phyloP scores from a whole-genome alignment of 2,113 vertebrate genomes.

The Pangasianodon hypophthalmus region DNA sequence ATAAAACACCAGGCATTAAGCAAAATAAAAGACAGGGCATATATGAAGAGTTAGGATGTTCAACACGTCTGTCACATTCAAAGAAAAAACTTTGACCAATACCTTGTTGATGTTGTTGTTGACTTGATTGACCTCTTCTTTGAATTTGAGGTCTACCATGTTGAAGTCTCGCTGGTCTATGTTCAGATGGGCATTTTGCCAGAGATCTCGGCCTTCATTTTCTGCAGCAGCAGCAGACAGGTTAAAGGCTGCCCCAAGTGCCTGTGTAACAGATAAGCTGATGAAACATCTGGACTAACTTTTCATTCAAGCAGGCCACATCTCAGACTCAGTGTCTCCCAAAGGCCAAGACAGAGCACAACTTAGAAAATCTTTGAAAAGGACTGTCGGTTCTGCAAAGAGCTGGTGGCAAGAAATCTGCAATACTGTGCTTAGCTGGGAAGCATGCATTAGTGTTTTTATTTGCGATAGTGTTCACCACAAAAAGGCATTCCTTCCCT shows the following conservation, averaged over 20 bases:
- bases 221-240: constrained; percentile 72
- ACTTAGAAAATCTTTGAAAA: neutral
- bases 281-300: neutral
- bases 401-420: neutral
- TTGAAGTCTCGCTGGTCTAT: constrained; percentile 93
- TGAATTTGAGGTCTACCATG: constrained; percentile 94
- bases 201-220: constrained; percentile 80
- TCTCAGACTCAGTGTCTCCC: neutral
- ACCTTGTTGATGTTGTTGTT: constrained; percentile 98
- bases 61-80: neutral
- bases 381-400: neutral
- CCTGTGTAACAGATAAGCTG: constrained; percentile 67
- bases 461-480: neutral
- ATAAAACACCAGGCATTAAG: neutral
- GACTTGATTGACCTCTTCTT: constrained; percentile 90
- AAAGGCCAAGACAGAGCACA: neutral
- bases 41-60: neutral
- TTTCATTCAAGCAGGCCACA: neutral
- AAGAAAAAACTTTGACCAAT: neutral
- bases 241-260: constrained; percentile 85
- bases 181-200: constrained; percentile 94
- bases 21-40: neutral
- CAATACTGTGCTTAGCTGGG: neutral
- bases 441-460: neutral
- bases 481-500: neutral